Conservation (phyloP, 1,140 invertebrate species). For the Venturia canescens region DNA sequence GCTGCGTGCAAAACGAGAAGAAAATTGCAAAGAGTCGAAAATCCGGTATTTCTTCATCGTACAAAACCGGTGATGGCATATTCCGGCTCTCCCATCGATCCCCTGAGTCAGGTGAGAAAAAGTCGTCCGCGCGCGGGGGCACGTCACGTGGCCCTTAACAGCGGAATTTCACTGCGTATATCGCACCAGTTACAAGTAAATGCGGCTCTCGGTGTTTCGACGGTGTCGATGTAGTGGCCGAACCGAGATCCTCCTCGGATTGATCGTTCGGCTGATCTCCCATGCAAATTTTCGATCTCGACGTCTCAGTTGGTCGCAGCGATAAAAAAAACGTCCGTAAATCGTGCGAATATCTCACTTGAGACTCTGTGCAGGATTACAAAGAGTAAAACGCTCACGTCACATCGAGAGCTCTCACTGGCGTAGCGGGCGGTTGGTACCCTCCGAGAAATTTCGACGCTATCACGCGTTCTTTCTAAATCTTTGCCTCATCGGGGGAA, state of each 20-base stretch:
- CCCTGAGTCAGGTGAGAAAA: constrained; percentile 8
- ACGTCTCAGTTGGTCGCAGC: background rate
- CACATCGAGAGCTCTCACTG: too few relatives aligned
- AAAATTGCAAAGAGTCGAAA: constrained; percentile 9
- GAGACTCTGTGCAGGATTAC: too few relatives aligned
- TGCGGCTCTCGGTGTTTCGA: background rate
- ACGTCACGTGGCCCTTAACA: background rate
- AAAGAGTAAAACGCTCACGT: too few relatives aligned
- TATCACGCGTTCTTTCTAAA: too few relatives aligned
- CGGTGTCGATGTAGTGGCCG: background rate
- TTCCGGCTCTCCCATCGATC: background rate
- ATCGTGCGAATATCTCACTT: too few relatives aligned
- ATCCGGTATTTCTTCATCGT: constrained; percentile 17
- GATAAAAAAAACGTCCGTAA: too few relatives aligned
- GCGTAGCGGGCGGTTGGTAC: too few relatives aligned
- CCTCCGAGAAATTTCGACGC: too few relatives aligned
- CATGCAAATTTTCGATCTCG: background rate
- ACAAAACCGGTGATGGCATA: constrained; percentile 13
- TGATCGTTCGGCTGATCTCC: background rate
- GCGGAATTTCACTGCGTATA: background rate
- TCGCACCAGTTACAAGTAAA: background rate
- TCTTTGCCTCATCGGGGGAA: too few relatives aligned
- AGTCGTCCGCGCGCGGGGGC: constrained; percentile 17
- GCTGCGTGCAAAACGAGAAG: background rate
- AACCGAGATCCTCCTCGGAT: background rate